Evolutionary conservation across 2,888 invertebrate genomes (phyloP), one percentile per base, ranked within the genome.

Genomic region (Dynastes hyllus): DNA sequence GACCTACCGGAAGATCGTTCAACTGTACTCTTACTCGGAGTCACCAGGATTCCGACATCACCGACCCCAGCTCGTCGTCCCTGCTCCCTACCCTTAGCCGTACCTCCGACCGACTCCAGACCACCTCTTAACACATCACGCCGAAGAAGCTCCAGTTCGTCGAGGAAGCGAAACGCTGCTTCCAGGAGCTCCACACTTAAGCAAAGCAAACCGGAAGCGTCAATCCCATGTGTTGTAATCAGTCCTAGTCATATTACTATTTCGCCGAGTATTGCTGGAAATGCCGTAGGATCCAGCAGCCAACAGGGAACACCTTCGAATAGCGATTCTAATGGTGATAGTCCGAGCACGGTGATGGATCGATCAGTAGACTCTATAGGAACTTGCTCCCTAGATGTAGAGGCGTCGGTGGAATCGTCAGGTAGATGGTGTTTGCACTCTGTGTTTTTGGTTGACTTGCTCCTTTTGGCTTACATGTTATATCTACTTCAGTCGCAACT

Each of bases 351-450:
- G 89, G 90, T 90, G 81, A 94, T 94, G 94, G 94, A 94, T 90
- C 92, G 93, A 84, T 94, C 94, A 37, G 92, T 94, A 89, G 96
- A 96, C 89, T 96, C 96, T 78, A 96, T 96, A 86, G 96, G 96
- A 85, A 94, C 94, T 90, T 96, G 96, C 90, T 96, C 96, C 84
- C 91, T 96, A 86, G 96, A 96, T 89, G 95, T 95, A 89, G 95
- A 96, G 87, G 94, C 93, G 86, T 89, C 93, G 86, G 93, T 93
- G 80, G 94, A 94, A 86, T 92, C 93, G 86, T 93, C 94, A 94
- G 94, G 94, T 94, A 93, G 90, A 84, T 86, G 69, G 61, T 73
- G 65, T 71, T 80, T 76, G 78, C 75, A 76, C 78, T 79, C 65
- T 77, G 67, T 73, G 70, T 45, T 45, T 11, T 71, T 66, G 61